Evolutionary conservation across 2,888 invertebrate genomes (phyloP).

Genomic region (Sphaerophoria rueppellii): DNA sequence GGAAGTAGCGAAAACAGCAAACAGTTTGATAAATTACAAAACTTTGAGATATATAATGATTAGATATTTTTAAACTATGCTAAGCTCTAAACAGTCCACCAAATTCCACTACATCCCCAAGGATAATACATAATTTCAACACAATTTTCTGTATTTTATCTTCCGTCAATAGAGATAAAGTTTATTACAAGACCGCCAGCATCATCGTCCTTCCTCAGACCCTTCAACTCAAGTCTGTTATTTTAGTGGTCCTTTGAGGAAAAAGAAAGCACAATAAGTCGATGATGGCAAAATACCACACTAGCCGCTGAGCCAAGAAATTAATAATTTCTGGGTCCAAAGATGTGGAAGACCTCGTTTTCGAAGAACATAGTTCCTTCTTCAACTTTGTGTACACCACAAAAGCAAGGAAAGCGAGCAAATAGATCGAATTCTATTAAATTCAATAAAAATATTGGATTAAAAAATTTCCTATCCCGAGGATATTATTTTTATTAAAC

Average conservation of each 20-base stretch:
- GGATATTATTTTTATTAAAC: conserved; percentile 33
- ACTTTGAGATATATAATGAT: no score
- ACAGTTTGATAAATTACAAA: no score
- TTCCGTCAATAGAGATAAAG: conserved; percentile 63
- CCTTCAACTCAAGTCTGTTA: neutral
- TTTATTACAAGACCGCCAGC: conserved; percentile 36
- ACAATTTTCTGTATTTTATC: conserved; percentile 58
- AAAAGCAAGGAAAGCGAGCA: neutral
- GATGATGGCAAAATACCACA: conserved; percentile 59
- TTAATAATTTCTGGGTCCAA: conserved; percentile 55
- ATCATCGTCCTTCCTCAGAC: neutral
- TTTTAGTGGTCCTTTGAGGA: conserved; percentile 21
- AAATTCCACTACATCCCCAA: conserved; percentile 19
- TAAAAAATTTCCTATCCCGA: conserved; percentile 54
- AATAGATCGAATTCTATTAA: conserved; percentile 34
- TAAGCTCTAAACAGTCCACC: no score
- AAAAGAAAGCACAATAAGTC: conserved; percentile 24
- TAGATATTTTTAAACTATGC: no score
- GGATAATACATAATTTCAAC: conserved; percentile 71
- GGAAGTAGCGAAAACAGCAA: no score
- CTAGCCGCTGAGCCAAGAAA: conserved; percentile 32
- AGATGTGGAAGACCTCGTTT: conserved; percentile 43
- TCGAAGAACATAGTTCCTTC: conserved; percentile 18
- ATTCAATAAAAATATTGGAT: conserved; percentile 18
- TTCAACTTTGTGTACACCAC: neutral